Evolutionary conservation across 2,888 invertebrate species (phyloP).

Genomic region (Andrena minutula): DNA sequence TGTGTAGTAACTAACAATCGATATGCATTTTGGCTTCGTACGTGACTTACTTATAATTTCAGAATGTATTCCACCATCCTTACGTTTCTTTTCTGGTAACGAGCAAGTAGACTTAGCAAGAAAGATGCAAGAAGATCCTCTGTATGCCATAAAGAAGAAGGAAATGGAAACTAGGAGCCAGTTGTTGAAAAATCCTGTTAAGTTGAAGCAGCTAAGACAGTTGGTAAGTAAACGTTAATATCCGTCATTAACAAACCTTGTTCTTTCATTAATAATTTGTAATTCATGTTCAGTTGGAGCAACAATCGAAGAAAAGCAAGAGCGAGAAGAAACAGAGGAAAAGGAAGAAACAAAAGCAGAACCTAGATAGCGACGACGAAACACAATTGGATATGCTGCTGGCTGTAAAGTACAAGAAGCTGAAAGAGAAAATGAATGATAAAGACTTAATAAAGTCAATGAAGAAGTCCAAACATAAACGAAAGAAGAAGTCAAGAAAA

Average conservation of each 20-base stretch:
- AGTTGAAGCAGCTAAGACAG: conserved; percentile 93
- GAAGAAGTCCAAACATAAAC: conserved; percentile 77
- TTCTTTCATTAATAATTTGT: conserved; percentile 17
- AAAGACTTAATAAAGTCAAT: conserved; percentile 81
- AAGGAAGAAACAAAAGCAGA: conserved; percentile 83
- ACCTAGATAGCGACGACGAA: conserved; percentile 77
- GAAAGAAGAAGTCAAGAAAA: conserved; percentile 72
- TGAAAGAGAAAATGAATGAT: conserved; percentile 87
- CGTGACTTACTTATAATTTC: conserved; percentile 49
- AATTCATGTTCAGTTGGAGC: conserved; percentile 83
- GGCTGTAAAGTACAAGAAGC: conserved; percentile 89
- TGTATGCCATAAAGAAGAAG: conserved; percentile 94
- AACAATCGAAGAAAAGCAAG: conserved; percentile 85
- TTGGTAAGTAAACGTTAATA: conserved; percentile 86
- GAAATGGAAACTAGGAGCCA: conserved; percentile 95
- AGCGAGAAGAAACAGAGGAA: conserved; percentile 78
- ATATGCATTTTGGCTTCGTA: neutral
- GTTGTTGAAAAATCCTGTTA: conserved; percentile 95
- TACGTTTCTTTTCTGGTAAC: conserved; percentile 87
- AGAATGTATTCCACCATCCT: conserved; percentile 92
- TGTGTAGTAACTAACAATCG: neutral
- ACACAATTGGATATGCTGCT: conserved; percentile 88
- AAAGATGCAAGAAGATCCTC: conserved; percentile 97
- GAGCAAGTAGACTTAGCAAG: conserved; percentile 94
- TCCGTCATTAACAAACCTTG: neutral